A percentile compares a stretch with the other conserved stretches of the same genome.
These are phyloP conservation scores for Cryptotermes secundus DNA, from an alignment of 1,140 invertebrate species.

Conservation along the genomic window DNA sequence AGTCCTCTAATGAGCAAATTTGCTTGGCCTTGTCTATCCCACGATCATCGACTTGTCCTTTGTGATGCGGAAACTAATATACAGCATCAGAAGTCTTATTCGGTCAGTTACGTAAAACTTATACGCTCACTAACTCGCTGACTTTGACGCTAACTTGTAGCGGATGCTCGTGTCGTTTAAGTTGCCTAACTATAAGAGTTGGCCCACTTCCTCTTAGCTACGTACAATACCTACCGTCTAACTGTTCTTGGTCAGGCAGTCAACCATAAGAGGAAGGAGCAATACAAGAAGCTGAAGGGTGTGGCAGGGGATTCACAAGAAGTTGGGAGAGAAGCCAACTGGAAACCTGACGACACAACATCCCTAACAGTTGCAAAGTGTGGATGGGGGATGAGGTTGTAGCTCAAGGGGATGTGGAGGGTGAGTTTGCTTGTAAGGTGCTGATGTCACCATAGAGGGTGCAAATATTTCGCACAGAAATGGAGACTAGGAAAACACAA, in stretches of 20 bases:
- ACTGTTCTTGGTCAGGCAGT: slow-evolving; percentile 10
- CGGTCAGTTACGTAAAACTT: no score
- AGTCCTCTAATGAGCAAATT: no score
- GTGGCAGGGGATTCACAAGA: background rate
- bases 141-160: no score
- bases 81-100: no score
- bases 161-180: no score
- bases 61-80: no score
- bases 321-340: background rate
- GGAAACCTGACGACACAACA: background rate
- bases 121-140: no score
- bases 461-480: background rate
- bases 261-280: background rate
- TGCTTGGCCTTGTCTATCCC: no score
- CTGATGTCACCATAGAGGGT: background rate
- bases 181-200: background rate
- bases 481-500: no score
- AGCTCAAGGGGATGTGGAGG: background rate
- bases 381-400: background rate
- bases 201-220: background rate
- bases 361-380: background rate
- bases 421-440: background rate
- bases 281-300: background rate
- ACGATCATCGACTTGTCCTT: no score
- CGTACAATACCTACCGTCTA: background rate